These are phyloP conservation scores for Carcharodon carcharias DNA, from an alignment of 2,797 vertebrate species.

Conservation along the genomic window DNA sequence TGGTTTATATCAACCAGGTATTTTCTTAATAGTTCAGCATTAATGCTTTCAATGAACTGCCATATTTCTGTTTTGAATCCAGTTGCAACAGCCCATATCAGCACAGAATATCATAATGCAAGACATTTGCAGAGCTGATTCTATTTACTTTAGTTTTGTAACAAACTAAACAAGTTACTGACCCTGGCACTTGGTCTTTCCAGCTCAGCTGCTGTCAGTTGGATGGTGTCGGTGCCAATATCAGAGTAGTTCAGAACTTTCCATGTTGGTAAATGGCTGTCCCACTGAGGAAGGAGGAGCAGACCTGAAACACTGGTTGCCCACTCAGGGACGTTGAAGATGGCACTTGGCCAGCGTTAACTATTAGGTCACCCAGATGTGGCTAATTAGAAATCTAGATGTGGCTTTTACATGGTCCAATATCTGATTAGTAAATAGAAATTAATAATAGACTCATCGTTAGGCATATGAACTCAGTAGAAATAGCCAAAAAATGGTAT, in stretches of 20 bases:
- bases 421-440: background rate
- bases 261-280: background rate
- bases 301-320: background rate
- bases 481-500: background rate
- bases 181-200: background rate
- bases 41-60: background rate
- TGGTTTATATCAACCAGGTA: background rate
- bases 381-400: background rate
- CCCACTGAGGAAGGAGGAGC: background rate
- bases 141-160: slow-evolving; percentile 19
- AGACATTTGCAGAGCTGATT: slow-evolving; percentile 2
- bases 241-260: background rate
- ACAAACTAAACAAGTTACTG: slow-evolving; percentile 18
- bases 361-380: background rate
- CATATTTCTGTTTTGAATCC: slow-evolving; percentile 12
- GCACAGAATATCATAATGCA: background rate
- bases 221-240: background rate
- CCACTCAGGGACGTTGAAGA: no score
- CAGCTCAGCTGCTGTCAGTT: background rate
- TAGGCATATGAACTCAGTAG: background rate
- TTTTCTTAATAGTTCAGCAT: background rate
- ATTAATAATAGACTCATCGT: background rate
- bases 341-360: no score
- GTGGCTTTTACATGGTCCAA: background rate
- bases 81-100: background rate